phyloP scores from a whole-genome alignment of 2,113 vertebrate species.

The Petrocephalus zakoni region DNA sequence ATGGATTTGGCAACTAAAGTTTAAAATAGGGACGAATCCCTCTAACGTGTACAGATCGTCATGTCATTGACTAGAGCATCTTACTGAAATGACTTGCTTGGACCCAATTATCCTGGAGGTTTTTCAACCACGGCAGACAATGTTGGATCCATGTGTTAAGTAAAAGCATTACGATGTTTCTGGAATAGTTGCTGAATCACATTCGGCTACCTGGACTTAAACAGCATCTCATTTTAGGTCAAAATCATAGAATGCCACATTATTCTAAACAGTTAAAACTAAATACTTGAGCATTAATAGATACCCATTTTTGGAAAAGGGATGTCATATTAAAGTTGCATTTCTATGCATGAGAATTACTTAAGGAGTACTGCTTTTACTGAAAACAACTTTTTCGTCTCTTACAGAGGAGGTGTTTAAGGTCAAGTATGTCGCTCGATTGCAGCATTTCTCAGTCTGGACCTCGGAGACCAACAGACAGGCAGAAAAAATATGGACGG shows the following conservation, averaged over 20 bases:
- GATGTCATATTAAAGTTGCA: neutral
- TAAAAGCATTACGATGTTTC: neutral
- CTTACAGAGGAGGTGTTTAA: neutral
- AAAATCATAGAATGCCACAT: neutral
- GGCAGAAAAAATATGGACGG: too few species aligned
- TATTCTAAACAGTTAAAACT: neutral
- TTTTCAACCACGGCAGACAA: neutral
- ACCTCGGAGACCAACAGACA: neutral
- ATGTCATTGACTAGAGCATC: neutral
- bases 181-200: neutral
- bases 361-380: too few species aligned
- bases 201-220: neutral
- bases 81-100: neutral
- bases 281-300: neutral
- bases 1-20: neutral
- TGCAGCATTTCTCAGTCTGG: neutral
- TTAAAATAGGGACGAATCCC: neutral
- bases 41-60: neutral
- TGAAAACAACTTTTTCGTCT: too few species aligned
- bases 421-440: neutral
- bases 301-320: neutral
- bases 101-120: neutral
- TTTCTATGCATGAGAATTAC: neutral
- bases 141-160: neutral
- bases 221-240: neutral